phyloP scores from a whole-genome alignment of 2,113 vertebrate species.

The Cervus canadensis region DNA sequence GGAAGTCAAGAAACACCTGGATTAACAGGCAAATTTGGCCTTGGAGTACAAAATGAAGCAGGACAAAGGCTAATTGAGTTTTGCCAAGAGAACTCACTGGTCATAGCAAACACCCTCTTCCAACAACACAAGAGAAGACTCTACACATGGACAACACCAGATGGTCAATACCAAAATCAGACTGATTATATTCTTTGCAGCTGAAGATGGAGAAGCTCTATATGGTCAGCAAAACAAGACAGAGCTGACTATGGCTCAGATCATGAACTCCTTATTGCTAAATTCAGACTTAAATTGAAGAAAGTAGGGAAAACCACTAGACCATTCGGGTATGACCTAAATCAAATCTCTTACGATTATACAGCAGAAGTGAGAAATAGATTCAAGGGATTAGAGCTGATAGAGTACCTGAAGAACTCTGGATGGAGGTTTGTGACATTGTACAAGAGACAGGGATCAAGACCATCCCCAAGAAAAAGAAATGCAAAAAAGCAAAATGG shows the following conservation, averaged over 20 bases:
- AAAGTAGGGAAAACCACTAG: neutral
- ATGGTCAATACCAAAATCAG: neutral
- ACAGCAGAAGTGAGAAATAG: neutral
- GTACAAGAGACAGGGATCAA: neutral
- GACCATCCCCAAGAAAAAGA: neutral
- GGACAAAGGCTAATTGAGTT: neutral
- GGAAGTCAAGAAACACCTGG: neutral
- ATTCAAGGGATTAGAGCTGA: neutral
- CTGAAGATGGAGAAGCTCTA: neutral
- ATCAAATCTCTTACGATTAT: neutral
- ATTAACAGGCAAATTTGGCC: neutral
- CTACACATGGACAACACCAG: neutral
- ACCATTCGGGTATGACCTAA: neutral
- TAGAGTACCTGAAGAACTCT: neutral
- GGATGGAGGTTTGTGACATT: neutral
- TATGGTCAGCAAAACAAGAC: neutral
- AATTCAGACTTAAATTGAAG: neutral
- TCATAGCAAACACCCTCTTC: neutral
- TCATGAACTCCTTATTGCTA: neutral
- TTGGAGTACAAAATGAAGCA: neutral
- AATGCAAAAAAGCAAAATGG: neutral
- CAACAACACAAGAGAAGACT: neutral
- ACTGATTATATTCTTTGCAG: neutral
- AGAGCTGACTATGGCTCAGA: neutral
- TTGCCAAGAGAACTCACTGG: neutral